Evolutionary conservation across 2,888 invertebrate species (phyloP), one percentile per base, ranked within the genome.

Genomic region (Homarus gammarus): DNA sequence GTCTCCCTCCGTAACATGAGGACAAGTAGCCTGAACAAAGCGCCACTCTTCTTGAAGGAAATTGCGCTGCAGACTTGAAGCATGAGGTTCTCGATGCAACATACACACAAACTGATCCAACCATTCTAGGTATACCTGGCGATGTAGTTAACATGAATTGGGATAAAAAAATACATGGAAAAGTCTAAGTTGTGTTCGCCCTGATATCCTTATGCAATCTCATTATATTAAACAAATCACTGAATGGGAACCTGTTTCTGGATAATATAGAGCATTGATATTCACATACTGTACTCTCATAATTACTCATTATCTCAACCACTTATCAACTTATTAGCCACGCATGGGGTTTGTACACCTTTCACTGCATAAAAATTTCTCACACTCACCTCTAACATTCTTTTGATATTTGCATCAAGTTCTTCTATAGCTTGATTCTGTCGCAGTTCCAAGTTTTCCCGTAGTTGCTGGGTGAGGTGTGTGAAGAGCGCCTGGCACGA

Each of bases 41-140:
- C 95, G 95, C 98, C 98, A 98, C 94, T 98, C 98, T 90, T 96
- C 96, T 93, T 97, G 97, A 90, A 98, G 95, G 33, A 96, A 95
- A 92, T 96, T 96, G 93, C 98, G 97, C 91, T 96, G 95, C 40
- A 91, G 51, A 15, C 86, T 91, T 22, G 90, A 89, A 64, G 90
- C 90, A 27, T 89, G 91, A 18, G 89, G 75, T 64, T 92, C 90
- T 64, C 92, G 87, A 77, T 92, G 92, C 68, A 93, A 94, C 94
- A 96, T 95, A 91, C 96, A 94, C 5, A 98, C 97, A 96, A 98
- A 97, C 93, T 96, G 96, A 91, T 96, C 96, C 91, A 98, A 95
- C 94, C 98, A 98, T 92, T 97, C 96, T 92, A 99, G 95, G 94
- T 98, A 98, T 92, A 97, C 95, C 95, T 96, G 40, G 0, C 8